Conservation (phyloP, 2,888 invertebrate species). For the Habrosyne pyritoides region DNA sequence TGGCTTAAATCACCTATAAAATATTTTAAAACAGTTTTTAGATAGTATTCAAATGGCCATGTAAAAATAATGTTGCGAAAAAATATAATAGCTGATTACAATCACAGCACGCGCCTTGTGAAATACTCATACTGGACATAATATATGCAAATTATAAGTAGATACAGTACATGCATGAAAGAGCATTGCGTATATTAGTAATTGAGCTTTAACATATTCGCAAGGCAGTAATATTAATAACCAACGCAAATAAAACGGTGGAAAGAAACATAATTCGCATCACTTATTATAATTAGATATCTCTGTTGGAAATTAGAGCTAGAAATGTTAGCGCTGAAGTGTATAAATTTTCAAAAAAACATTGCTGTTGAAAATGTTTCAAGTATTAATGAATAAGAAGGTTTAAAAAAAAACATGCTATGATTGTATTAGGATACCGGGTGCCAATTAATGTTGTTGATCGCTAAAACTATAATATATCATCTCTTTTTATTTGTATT, state of each 20-base stretch:
- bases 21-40: too few species aligned
- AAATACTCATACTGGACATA: conserved; percentile 8
- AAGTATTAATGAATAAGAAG: too few species aligned
- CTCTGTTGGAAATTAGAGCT: too few species aligned
- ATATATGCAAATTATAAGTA: conserved; percentile 15
- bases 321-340: too few species aligned
- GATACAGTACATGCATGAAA: conserved; percentile 18
- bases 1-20: too few species aligned
- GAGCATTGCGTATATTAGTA: conserved; percentile 14
- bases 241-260: background rate
- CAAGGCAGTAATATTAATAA: background rate
- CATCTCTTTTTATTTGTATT: too few species aligned
- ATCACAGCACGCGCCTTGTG: conserved; percentile 5
- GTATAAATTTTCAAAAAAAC: too few species aligned
- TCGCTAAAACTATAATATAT: too few species aligned
- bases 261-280: conserved; percentile 18
- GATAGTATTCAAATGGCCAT: conserved; percentile 3
- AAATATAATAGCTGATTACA: conserved; percentile 5
- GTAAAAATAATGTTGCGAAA: conserved; percentile 1
- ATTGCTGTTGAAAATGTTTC: too few species aligned
- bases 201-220: background rate
- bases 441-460: too few species aligned
- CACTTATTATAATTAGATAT: conserved; percentile 28
- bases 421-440: too few species aligned
- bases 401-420: too few species aligned